Evolutionary conservation across 2,888 invertebrate genomes (phyloP).

Genomic region (Campoletis raptor): DNA sequence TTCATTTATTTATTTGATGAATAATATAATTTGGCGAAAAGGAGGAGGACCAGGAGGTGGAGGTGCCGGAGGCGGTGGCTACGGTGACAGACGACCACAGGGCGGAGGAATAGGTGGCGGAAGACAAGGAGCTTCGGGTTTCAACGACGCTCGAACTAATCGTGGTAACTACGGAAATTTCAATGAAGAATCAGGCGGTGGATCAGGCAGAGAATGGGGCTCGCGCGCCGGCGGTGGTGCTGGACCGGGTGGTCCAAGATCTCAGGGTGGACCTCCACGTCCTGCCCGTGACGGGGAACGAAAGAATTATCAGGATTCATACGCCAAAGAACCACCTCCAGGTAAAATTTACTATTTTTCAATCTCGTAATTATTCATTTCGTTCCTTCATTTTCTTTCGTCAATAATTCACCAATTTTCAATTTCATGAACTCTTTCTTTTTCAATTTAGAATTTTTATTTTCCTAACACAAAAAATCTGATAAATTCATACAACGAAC

Average conservation of each 20-base stretch:
- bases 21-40: neutral
- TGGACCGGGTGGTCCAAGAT: conserved; percentile 78
- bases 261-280: conserved; percentile 83
- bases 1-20: neutral
- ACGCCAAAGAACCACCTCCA: conserved; percentile 83
- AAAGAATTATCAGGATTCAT: conserved; percentile 80
- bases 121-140: conserved; percentile 73
- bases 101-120: conserved; percentile 70
- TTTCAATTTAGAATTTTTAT: too few species aligned
- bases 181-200: conserved; percentile 73
- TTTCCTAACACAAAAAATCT: too few species aligned
- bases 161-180: conserved; percentile 82
- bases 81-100: conserved; percentile 77
- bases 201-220: conserved; percentile 71
- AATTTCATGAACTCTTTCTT: neutral
- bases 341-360: conserved; percentile 75
- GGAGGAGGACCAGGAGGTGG: conserved; percentile 24
- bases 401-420: neutral
- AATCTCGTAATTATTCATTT: neutral
- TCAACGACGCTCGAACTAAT: conserved; percentile 70
- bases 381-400: neutral
- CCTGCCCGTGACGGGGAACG: conserved; percentile 81
- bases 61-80: conserved; percentile 71
- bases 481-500: too few species aligned
- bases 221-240: conserved; percentile 73